Conservation (phyloP, 64 coral and sea anemone species). For the Catalaphyllia jardinei region DNA sequence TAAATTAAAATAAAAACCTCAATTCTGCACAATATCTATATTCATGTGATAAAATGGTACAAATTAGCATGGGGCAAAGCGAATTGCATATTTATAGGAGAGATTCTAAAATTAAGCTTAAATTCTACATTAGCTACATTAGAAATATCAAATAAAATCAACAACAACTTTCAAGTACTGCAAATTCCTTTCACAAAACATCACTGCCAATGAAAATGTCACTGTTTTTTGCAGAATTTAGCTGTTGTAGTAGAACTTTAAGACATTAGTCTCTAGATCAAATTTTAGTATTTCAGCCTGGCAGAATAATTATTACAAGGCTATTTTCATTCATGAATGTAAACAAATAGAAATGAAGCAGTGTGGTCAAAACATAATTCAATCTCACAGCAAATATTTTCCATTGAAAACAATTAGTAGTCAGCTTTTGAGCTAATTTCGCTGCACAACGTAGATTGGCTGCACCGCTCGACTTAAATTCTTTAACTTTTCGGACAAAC, state of each 20-base stretch:
- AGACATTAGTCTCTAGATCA: neutral
- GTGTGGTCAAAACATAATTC: slow-evolving; percentile 23
- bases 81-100: neutral
- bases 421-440: slow-evolving; percentile 20
- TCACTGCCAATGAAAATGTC: neutral
- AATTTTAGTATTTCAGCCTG: neutral
- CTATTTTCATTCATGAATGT: slow-evolving; percentile 27
- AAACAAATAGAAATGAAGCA: neutral
- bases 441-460: slow-evolving; percentile 3
- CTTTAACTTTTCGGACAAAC: slow-evolving; percentile 8
- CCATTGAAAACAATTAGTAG: slow-evolving; percentile 36
- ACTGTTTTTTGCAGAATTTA: neutral
- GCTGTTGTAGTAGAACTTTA: neutral
- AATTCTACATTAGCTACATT: neutral
- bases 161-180: no score
- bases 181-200: neutral
- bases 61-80: slow-evolving; percentile 1
- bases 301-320: neutral
- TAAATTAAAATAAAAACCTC: neutral
- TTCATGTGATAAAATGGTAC: slow-evolving; percentile 4
- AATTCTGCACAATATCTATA: neutral
- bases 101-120: neutral
- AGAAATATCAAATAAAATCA: slow-evolving; percentile 8
- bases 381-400: slow-evolving; percentile 14
- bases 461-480: neutral